Conservation (phyloP, 2,888 invertebrate genomes). For the Drosophila diplacantha region DNA sequence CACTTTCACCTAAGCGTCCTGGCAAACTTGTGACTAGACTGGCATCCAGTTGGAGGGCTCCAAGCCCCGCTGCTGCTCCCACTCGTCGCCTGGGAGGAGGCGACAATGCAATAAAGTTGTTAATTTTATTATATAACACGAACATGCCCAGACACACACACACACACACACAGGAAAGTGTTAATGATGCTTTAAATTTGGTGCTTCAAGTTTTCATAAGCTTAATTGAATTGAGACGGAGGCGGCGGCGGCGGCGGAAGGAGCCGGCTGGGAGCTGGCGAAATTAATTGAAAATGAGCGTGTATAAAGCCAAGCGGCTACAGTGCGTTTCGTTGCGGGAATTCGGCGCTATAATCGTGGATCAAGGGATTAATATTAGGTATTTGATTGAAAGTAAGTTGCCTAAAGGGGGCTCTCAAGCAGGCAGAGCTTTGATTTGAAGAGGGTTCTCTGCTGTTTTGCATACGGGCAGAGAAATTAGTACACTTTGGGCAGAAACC, state of each 20-base stretch:
- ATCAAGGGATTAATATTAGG: neutral
- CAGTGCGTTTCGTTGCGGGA: slow-evolving; percentile 32
- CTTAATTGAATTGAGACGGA: slow-evolving; percentile 54
- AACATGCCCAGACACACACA: slow-evolving; percentile 13
- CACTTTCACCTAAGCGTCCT: neutral
- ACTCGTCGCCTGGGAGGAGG: slow-evolving; percentile 6
- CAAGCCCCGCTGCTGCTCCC: neutral
- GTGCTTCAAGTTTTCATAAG: slow-evolving; percentile 55
- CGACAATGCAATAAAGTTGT: slow-evolving; percentile 57
- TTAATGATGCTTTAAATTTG: slow-evolving; percentile 58
- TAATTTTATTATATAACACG: slow-evolving; percentile 56
- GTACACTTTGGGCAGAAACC: too few relatives aligned
- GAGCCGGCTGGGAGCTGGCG: slow-evolving; percentile 6
- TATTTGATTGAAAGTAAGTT: neutral
- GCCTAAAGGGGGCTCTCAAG: too few relatives aligned
- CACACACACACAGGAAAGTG: slow-evolving; percentile 43
- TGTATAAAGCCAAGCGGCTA: slow-evolving; percentile 34
- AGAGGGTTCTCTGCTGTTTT: too few relatives aligned
- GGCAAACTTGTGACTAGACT: slow-evolving; percentile 3
- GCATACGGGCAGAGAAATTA: too few relatives aligned
- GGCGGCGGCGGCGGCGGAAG: neutral
- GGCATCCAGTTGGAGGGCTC: neutral
- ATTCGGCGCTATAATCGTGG: neutral
- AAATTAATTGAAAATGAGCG: slow-evolving; percentile 52
- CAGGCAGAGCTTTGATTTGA: neutral